Base-by-base conservation (phyloP, 2,797 vertebrate species). In the Gadopsis bispinosus region DNA sequence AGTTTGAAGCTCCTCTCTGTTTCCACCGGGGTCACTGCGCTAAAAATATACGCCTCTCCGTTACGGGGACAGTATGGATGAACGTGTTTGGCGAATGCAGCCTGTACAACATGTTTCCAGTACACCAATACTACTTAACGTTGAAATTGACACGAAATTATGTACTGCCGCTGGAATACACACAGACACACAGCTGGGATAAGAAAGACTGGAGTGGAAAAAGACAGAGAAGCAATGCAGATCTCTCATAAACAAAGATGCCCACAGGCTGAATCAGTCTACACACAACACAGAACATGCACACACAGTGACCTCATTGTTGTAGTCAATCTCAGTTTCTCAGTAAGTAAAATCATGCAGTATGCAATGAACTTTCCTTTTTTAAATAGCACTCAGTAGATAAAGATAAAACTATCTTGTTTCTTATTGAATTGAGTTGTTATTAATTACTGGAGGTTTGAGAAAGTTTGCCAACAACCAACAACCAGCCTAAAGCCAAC, bases 11-110 rank as follows among this genome's bases (percentile, higher is more conserved):
- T 55, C 37, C 26, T n/a, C 61, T 72, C 53, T 14, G 43, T 72
- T 75, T 74, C 62, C 75, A 50, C 62, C 10, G 70, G 35, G 59
- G 12, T 48, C 53, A 11, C 59, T 2, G 0, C 13, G 51, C 77
- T 67, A 76, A 82, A 84, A 82, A 85, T 84, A 85, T 82, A 81
- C 0, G 0, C 20, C n/a, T 63, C 14, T 60, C 65, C 61, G 47
- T 70, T 51, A 43, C 31, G 29, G 26, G 58, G 62, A 56, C 61
- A 12, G 19, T 51, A 20, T 20, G 16, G 53, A 83, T 69, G 20
- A 68, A 78, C 76, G 47, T 9, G 22, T 35, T 35, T 7, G 4
- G 22, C 11, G 2, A 61, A 55, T 0, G 19, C 53, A 54, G 17
- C 39, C 16, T 9, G 6, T 19, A 12, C 2, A 8, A 45, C 2